Conservation (phyloP, 1,140 invertebrate genomes). For the Drosophila kanapiae region DNA sequence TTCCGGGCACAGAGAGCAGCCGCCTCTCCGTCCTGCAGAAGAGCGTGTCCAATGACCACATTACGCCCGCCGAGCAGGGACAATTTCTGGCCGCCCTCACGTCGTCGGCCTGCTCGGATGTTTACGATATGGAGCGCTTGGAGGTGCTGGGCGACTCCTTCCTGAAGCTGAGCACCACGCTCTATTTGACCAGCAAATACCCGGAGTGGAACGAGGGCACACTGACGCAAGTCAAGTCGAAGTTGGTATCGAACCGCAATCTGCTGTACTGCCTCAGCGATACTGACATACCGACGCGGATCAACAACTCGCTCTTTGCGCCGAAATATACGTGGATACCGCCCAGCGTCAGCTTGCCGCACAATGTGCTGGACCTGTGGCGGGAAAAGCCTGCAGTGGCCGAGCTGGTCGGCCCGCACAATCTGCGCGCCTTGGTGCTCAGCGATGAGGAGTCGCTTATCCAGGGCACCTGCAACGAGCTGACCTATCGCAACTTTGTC, state of each 20-base stretch:
- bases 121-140: slow-evolving; percentile 92
- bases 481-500: slow-evolving; percentile 23
- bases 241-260: slow-evolving; percentile 93
- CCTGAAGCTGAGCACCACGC: slow-evolving; percentile 91
- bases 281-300: slow-evolving; percentile 61
- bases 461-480: slow-evolving; percentile 27
- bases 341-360: slow-evolving; percentile 85
- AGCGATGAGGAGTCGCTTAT: slow-evolving; percentile 48
- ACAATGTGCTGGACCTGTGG: slow-evolving; percentile 57
- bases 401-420: slow-evolving; percentile 56
- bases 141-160: slow-evolving; percentile 96
- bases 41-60: slow-evolving; percentile 38
- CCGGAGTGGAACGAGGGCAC: slow-evolving; percentile 90
- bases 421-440: slow-evolving; percentile 42
- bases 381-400: slow-evolving; percentile 25
- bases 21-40: slow-evolving; percentile 39
- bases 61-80: slow-evolving; percentile 71
- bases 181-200: slow-evolving; percentile 91
- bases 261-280: slow-evolving; percentile 88
- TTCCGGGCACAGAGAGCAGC: neutral
- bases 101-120: slow-evolving; percentile 90
- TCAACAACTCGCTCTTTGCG: slow-evolving; percentile 58
- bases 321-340: slow-evolving; percentile 88
- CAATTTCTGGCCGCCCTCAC: slow-evolving; percentile 90
- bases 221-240: slow-evolving; percentile 91